Conservation (phyloP, 2,797 vertebrate genomes). For the Pseudomugil gertrudae region DNA sequence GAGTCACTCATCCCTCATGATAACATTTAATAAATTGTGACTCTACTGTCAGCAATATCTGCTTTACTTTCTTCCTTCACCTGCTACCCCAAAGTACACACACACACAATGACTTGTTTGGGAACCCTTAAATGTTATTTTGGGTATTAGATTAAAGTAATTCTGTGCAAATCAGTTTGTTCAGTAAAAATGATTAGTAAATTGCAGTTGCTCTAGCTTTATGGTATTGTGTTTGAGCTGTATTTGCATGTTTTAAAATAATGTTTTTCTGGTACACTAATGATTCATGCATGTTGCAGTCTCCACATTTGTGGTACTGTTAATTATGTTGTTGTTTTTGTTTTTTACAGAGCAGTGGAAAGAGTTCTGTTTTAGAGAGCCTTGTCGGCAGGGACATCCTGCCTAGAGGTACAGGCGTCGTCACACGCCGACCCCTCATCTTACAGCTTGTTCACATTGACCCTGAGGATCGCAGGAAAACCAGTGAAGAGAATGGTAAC, state of each 20-base stretch:
- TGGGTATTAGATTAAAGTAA: neutral
- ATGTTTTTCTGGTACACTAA: neutral
- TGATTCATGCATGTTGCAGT: neutral
- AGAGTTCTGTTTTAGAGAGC: conserved; percentile 98
- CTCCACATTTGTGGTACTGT: conserved; percentile 1
- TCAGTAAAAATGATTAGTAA: neutral
- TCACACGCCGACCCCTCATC: conserved; percentile 95
- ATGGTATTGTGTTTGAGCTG: neutral
- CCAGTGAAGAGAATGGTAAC: conserved; percentile 93
- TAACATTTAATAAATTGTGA: too few species aligned
- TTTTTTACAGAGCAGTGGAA: conserved; percentile 95
- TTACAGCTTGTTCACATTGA: conserved; percentile 96
- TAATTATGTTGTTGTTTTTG: conserved; percentile 29
- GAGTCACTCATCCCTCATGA: too few species aligned
- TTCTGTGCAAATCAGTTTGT: neutral
- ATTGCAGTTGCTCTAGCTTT: neutral
- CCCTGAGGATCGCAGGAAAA: conserved; percentile 90
- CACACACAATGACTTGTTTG: neutral
- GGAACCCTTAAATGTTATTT: neutral
- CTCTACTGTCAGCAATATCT: neutral
- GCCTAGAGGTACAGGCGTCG: conserved; percentile 94
- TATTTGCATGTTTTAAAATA: neutral
- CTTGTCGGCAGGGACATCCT: conserved; percentile 94
- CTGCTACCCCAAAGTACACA: neutral
- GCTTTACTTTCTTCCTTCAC: neutral